These are phyloP conservation scores for Mormyrus lacerda DNA, from an alignment of 2,113 vertebrate genomes.

Conservation along the genomic window DNA sequence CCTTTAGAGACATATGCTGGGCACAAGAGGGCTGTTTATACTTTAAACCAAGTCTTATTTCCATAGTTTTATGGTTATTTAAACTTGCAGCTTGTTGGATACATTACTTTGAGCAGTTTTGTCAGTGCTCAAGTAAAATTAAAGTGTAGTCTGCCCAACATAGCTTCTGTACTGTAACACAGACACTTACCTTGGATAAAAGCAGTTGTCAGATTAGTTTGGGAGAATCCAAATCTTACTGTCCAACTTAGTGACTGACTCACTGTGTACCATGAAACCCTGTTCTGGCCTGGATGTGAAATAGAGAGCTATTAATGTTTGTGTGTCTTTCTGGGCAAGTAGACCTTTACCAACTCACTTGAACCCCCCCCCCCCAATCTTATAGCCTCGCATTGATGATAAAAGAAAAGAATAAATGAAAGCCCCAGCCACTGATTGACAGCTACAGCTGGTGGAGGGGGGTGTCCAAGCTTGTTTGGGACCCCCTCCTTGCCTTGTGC, in stretches of 20 bases:
- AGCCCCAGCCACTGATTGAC: constrained; percentile 56
- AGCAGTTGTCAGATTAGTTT: neutral
- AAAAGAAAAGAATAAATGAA: constrained; percentile 33
- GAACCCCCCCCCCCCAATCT: neutral
- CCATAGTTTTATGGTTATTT: neutral
- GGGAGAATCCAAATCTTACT: neutral
- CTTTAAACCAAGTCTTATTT: neutral
- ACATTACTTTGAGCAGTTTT: neutral
- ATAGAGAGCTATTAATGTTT: neutral
- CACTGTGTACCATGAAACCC: neutral
- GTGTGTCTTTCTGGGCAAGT: neutral
- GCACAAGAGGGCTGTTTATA: neutral
- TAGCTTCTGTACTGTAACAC: neutral
- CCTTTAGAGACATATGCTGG: neutral
- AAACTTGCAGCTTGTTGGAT: neutral
- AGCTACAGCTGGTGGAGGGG: constrained; percentile 55
- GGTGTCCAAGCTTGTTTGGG: constrained; percentile 59
- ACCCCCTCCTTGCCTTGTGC: constrained; percentile 58
- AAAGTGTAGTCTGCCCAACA: neutral
- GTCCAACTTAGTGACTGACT: neutral
- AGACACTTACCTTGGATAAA: neutral
- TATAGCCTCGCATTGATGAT: constrained; percentile 30
- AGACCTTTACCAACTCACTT: neutral
- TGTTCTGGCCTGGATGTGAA: neutral
- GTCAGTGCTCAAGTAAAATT: neutral